Base-by-base conservation (phyloP, 2,888 invertebrate genomes). In the Buathra laborator region DNA sequence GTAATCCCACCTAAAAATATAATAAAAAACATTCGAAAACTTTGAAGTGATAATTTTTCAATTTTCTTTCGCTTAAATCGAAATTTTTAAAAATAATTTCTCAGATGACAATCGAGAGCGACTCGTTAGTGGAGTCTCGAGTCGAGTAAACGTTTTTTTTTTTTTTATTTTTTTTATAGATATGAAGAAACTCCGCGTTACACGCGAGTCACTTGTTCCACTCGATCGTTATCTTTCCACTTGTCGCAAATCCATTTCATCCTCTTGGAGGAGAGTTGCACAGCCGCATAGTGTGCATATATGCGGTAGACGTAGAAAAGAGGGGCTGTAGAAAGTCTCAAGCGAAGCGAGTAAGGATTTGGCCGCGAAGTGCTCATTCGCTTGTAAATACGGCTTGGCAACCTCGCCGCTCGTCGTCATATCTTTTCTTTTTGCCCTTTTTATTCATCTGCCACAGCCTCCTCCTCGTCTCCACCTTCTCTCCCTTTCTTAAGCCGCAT, bases 351-450 rank as follows among this genome's bases (percentile, higher is more conserved):
- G 19, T 72, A 79, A 59, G 70, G 71, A 76, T 80, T 84, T 66
- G 29, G 59, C 76, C 51, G 68, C 51, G 62, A 66, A 62, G 67
- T 74, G 80, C 37, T 71, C 70, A 48, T 66, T 64, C 62, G 70
- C 70, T 75, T 79, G 74, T 83, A 79, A 83, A 83, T 75, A 83
- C 79, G 79, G 79, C 79, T 83, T 83, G 79, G 83, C 83, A 83
- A 83, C 83, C 83, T 70, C 83, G 83, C 81, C 67, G 75, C 19
- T 44, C 83, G 75, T 59, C 77, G 46, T 64, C 83, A 68, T 66
- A 70, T 67, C 56, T 82, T 70, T 70, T 81, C 64, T 37, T 81
- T 62, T 76, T 44, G 46, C 56, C 51, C 64, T 67, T 67, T 66
- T 51, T 70, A 78, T 74, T 83, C 78, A 80, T 80, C 79, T 80